Percentiles rank a stretch among this genome's conserved stretches.
Evolutionary conservation across 2,888 invertebrate species (phyloP).

Genomic region (Elmis aenea): DNA sequence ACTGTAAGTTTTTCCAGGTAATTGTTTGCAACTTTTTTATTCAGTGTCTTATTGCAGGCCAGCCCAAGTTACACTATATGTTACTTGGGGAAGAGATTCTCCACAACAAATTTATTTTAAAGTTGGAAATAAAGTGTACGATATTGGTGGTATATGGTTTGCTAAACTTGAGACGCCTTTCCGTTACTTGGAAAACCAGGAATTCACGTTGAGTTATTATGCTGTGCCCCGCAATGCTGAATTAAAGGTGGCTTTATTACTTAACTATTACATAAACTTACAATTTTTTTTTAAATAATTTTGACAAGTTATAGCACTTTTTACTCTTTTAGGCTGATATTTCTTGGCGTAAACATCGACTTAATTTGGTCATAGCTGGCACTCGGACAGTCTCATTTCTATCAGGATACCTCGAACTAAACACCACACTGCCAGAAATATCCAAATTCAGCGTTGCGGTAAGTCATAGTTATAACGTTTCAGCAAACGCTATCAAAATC

Average conservation of each 20-base stretch:
- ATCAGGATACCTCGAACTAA: slow-evolving; percentile 22
- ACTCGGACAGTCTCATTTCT: slow-evolving; percentile 18
- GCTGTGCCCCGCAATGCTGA: slow-evolving; percentile 22
- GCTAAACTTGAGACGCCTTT: slow-evolving; percentile 29
- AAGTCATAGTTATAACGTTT: slow-evolving; percentile 14
- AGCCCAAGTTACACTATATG: slow-evolving; percentile 25
- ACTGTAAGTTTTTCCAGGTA: slow-evolving; percentile 21
- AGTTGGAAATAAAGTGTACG: slow-evolving; percentile 26
- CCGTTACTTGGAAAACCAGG: slow-evolving; percentile 25
- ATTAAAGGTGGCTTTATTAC: slow-evolving; percentile 27
- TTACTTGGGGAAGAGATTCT: slow-evolving; percentile 27
- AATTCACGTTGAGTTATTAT: slow-evolving; percentile 24
- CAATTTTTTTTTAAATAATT: background rate
- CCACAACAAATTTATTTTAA: slow-evolving; percentile 25
- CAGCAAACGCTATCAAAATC: slow-evolving; percentile 7
- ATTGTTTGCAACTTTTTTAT: slow-evolving; percentile 1
- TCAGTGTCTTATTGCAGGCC: slow-evolving; percentile 13
- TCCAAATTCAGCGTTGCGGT: slow-evolving; percentile 19
- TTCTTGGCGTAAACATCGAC: slow-evolving; percentile 24
- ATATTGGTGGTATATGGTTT: slow-evolving; percentile 27
- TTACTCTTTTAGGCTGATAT: slow-evolving; percentile 20
- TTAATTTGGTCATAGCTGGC: slow-evolving; percentile 22
- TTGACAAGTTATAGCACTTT: background rate
- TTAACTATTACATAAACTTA: too few species aligned
- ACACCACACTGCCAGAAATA: slow-evolving; percentile 27